Evolutionary conservation across 1,140 invertebrate species (phyloP).

Genomic region (Ceratina calcarata): DNA sequence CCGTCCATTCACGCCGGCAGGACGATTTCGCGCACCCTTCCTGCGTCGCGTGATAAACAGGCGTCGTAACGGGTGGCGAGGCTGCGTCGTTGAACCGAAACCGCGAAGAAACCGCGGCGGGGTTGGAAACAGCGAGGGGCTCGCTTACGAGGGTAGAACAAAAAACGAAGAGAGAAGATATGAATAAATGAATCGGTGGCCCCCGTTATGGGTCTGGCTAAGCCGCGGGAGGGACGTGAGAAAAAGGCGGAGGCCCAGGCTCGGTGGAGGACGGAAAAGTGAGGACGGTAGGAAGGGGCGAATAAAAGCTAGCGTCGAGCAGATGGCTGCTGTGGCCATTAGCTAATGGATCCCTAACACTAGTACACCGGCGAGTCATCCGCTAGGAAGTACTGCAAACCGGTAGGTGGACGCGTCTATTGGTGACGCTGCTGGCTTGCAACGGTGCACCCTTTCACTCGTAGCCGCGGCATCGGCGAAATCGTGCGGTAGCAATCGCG

Average conservation of each 20-base stretch:
- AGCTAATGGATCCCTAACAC: constrained; percentile 77
- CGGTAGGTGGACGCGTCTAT: constrained; percentile 62
- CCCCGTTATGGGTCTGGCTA: constrained; percentile 43
- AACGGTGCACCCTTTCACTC: constrained; percentile 49
- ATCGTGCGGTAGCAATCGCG: constrained; percentile 58
- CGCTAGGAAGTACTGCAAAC: constrained; percentile 60
- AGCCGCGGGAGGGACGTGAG: constrained; percentile 49
- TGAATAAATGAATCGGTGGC: constrained; percentile 69
- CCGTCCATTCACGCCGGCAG: neutral
- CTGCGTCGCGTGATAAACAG: neutral
- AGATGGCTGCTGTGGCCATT: constrained; percentile 75
- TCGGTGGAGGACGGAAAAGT: constrained; percentile 30
- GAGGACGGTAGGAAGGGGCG: constrained; percentile 66
- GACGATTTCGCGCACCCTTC: constrained; percentile 4
- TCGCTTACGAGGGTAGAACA: constrained; percentile 25
- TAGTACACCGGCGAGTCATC: constrained; percentile 65
- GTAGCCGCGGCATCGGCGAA: constrained; percentile 28
- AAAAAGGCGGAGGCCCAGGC: constrained; percentile 42
- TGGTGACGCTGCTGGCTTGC: constrained; percentile 27
- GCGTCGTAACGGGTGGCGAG: neutral
- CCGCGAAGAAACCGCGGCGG: constrained; percentile 37
- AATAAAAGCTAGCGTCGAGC: constrained; percentile 75
- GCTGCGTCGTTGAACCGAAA: constrained; percentile 19
- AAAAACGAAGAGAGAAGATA: constrained; percentile 48
- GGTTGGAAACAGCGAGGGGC: constrained; percentile 16